A percentile compares a stretch with the other conserved stretches of the same genome.
Conservation (phyloP, 2,888 invertebrate genomes). For the Eristalis arbustorum region DNA sequence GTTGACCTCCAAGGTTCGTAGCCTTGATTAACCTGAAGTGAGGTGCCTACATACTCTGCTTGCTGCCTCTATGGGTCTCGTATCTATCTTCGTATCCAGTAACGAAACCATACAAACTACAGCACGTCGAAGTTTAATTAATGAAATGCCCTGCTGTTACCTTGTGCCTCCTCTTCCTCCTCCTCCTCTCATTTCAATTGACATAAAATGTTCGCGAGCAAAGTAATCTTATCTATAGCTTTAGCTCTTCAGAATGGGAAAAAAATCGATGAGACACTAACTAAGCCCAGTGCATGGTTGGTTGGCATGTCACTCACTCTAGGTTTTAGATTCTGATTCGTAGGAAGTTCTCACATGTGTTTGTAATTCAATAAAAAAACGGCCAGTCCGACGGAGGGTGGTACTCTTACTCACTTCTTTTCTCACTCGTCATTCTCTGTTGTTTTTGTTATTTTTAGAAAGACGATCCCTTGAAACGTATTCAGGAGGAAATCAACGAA, state of each 20-base stretch:
- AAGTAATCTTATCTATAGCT: constrained; percentile 56
- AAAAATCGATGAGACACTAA: constrained; percentile 60
- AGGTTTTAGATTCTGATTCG: background rate
- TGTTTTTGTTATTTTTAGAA: constrained; percentile 81
- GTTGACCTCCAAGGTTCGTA: background rate
- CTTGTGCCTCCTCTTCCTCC: background rate
- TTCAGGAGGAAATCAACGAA: constrained; percentile 94
- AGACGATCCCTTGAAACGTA: constrained; percentile 88
- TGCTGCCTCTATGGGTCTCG: constrained; percentile 1
- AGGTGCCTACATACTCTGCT: background rate
- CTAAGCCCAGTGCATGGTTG: background rate
- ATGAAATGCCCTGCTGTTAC: constrained; percentile 9
- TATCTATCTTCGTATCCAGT: background rate
- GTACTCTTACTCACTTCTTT: background rate
- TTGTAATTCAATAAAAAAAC: constrained; percentile 19
- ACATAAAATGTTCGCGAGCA: constrained; percentile 24
- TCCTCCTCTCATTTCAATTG: background rate
- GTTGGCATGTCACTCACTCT: background rate
- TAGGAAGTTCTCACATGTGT: constrained; percentile 9
- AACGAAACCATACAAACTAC: constrained; percentile 47
- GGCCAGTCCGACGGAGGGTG: background rate
- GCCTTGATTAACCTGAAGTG: too few relatives aligned
- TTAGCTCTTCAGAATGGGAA: constrained; percentile 53
- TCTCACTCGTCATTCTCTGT: constrained; percentile 10
- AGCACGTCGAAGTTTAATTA: constrained; percentile 38